A percentile compares a stretch with the other conserved stretches of the same genome.
Evolutionary conservation across 2,888 invertebrate genomes (phyloP).

Genomic region (Lampropteryx suffumata): DNA sequence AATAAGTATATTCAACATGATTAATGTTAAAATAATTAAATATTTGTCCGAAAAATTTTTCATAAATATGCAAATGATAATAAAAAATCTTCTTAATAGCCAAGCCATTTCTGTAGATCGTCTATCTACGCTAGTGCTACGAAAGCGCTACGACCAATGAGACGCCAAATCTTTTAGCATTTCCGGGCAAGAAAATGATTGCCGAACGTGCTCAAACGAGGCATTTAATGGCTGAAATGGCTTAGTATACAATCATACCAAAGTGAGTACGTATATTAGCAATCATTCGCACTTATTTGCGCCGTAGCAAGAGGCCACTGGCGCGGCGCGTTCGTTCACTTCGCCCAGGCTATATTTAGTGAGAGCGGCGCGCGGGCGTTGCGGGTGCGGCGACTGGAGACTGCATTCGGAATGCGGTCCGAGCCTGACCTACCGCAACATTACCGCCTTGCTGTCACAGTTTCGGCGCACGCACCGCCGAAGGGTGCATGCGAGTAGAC

Average conservation of each 20-base stretch:
- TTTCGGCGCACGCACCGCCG: conserved; percentile 54
- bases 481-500: conserved; percentile 14
- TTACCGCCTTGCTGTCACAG: conserved; percentile 56
- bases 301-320: conserved; percentile 25
- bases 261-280: conserved; percentile 26
- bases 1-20: too few relatives aligned
- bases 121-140: conserved; percentile 29
- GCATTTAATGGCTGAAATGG: conserved; percentile 10
- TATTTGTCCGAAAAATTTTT: too few relatives aligned
- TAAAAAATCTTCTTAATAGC: neutral
- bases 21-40: too few relatives aligned
- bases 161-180: conserved; percentile 16
- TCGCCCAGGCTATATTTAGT: conserved; percentile 75
- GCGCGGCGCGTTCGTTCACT: conserved; percentile 73
- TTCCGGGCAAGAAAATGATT: conserved; percentile 19
- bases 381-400: conserved; percentile 47
- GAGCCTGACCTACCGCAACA: conserved; percentile 72
- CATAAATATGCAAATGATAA: conserved; percentile 4
- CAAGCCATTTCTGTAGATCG: conserved; percentile 14
- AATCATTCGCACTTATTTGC: conserved; percentile 29
- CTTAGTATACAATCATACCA: conserved; percentile 12
- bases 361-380: conserved; percentile 50
- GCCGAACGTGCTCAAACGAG: conserved; percentile 9
- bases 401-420: conserved; percentile 67
- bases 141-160: conserved; percentile 22